These are phyloP conservation scores for Xyliphius kryptos DNA, from an alignment of 2,113 vertebrate species.

Conservation along the genomic window DNA sequence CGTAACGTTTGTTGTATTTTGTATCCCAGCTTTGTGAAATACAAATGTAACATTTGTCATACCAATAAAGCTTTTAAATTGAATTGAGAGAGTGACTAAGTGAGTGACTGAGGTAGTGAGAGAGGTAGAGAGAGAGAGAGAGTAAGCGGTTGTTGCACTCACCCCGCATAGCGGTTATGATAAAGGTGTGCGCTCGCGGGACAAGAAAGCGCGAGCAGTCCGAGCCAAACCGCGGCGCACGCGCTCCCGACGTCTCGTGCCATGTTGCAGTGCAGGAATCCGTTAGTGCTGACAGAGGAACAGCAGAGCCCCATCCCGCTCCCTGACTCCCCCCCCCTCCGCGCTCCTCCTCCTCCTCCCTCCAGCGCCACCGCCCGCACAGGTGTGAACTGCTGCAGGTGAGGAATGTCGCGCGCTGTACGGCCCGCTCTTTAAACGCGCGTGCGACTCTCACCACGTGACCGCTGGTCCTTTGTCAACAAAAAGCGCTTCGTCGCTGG, in stretches of 20 bases:
- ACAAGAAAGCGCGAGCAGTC: constrained; percentile 55
- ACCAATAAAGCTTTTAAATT: too few relatives aligned
- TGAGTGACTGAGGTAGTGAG: neutral
- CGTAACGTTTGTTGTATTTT: too few relatives aligned
- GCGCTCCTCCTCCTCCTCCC: neutral
- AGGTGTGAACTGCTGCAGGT: constrained; percentile 42
- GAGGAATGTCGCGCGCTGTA: constrained; percentile 41
- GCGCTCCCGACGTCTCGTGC: constrained; percentile 24
- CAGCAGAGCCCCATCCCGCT: neutral
- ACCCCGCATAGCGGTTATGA: constrained; percentile 71
- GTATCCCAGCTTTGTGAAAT: too few relatives aligned
- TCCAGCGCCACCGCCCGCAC: neutral
- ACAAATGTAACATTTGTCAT: too few relatives aligned
- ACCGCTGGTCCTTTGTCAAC: constrained; percentile 18
- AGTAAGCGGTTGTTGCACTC: constrained; percentile 47
- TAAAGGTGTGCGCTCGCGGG: constrained; percentile 55
- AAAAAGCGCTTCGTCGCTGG: neutral
- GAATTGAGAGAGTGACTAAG: neutral
- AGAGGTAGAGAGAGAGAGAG: too few relatives aligned
- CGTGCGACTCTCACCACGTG: constrained; percentile 62
- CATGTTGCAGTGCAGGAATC: constrained; percentile 7
- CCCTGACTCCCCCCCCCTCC: too few relatives aligned
- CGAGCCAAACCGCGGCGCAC: constrained; percentile 47
- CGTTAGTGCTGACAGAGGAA: neutral
- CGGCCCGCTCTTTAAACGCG: constrained; percentile 48